phyloP scores from a whole-genome alignment of 2,797 vertebrate species.

The Acrossocheilus fasciatus region DNA sequence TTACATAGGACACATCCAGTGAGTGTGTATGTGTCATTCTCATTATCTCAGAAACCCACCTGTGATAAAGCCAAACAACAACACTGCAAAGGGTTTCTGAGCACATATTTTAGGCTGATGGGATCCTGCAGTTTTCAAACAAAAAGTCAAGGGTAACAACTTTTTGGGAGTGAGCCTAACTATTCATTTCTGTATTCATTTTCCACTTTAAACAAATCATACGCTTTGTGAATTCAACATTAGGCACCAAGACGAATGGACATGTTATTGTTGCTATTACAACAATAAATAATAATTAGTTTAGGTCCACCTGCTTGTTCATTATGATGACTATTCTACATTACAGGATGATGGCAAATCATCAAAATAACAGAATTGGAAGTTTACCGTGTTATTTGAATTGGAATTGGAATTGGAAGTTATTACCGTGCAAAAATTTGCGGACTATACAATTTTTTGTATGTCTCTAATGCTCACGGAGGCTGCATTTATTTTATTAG shows the following conservation, averaged over 20 bases:
- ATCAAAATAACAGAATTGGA: no score
- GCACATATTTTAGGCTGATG: slow-evolving; percentile 15
- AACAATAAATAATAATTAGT: background rate
- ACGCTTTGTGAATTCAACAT: background rate
- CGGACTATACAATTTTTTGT: background rate
- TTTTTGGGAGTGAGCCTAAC: background rate
- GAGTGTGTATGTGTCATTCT: background rate
- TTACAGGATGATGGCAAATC: no score
- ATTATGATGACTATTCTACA: no score
- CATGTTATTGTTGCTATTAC: background rate
- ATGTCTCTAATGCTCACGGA: background rate
- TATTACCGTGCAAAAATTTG: background rate
- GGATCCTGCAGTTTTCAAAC: slow-evolving; percentile 2
- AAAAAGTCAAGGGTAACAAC: slow-evolving; percentile 6
- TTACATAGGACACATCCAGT: slow-evolving; percentile 24
- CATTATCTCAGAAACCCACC: slow-evolving; percentile 30
- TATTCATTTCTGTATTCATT: background rate
- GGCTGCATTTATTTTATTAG: background rate
- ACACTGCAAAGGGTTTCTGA: background rate
- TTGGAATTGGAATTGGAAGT: background rate
- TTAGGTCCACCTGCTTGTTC: background rate
- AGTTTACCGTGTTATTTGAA: no score
- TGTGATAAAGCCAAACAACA: slow-evolving; percentile 27
- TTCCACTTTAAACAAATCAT: background rate
- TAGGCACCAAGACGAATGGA: background rate